Percentiles rank a stretch among this genome's conserved stretches.
phyloP scores from a whole-genome alignment of 2,113 vertebrate species.

The Sylvilagus bachmani region DNA sequence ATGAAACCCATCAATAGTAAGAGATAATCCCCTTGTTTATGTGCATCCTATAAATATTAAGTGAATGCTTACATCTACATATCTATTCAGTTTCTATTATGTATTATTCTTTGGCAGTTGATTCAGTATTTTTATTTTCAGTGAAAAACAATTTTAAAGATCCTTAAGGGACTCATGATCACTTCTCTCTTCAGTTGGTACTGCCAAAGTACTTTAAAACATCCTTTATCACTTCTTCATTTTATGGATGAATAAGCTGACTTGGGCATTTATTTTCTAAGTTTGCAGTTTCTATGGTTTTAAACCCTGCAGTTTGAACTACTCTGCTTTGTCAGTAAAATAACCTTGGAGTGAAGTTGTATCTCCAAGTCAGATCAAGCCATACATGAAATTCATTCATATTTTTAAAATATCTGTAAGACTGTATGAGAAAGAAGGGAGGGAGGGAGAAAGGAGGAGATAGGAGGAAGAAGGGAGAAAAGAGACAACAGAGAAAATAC shows the following conservation, averaged over 20 bases:
- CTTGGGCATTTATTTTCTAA: slow-evolving; percentile 50
- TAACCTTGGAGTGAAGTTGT: not conserved
- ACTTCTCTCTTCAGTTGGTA: slow-evolving; percentile 8
- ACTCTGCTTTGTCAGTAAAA: not conserved
- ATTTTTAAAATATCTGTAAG: not conserved
- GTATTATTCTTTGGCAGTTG: not conserved
- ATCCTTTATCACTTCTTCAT: slow-evolving; percentile 50
- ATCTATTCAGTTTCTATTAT: slow-evolving; percentile 6
- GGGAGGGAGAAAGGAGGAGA: not conserved
- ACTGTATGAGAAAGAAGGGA: not conserved
- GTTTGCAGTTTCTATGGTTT: not conserved
- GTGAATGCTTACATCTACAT: not conserved
- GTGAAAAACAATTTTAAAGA: slow-evolving; percentile 52
- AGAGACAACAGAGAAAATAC: not conserved
- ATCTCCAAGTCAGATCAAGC: not conserved
- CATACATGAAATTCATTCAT: not conserved
- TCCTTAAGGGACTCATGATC: slow-evolving; percentile 40
- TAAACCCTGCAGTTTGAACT: slow-evolving; percentile 34
- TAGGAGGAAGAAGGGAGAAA: fast-evolving
- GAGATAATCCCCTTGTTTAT: not conserved
- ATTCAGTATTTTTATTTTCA: slow-evolving; percentile 47
- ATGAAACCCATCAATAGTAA: not conserved
- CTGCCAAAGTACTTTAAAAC: slow-evolving; percentile 50
- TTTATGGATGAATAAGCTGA: slow-evolving; percentile 53
- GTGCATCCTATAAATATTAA: slow-evolving; percentile 23